Conservation (phyloP, 2,888 invertebrate genomes). For the Theretra japonica region DNA sequence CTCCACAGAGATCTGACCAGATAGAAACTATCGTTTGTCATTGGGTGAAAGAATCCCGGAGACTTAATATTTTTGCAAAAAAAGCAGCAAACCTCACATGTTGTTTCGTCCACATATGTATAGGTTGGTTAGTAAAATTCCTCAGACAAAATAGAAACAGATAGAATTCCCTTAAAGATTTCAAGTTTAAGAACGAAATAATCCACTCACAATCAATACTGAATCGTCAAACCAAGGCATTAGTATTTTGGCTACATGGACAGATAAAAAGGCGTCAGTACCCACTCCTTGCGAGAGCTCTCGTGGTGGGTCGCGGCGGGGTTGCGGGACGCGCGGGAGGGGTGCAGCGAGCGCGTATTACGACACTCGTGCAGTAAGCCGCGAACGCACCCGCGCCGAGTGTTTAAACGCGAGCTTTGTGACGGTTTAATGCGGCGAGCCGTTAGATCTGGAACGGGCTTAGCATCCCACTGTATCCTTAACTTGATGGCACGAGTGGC, state of each 20-base stretch:
- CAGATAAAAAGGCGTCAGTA: slow-evolving; percentile 4
- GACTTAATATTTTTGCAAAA: no score
- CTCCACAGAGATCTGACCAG: no score
- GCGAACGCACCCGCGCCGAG: slow-evolving; percentile 39
- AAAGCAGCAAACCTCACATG: no score
- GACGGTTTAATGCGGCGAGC: slow-evolving; percentile 51
- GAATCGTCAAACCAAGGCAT: not conserved
- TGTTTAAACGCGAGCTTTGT: slow-evolving; percentile 76
- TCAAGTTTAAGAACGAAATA: not conserved
- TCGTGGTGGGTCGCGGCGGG: not conserved
- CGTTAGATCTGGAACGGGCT: slow-evolving; percentile 16
- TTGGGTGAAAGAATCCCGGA: no score
- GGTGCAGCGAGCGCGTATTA: slow-evolving; percentile 37
- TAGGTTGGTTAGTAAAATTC: no score
- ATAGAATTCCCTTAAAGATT: no score
- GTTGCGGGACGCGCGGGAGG: not conserved
- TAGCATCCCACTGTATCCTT: slow-evolving; percentile 23
- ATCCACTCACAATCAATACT: not conserved
- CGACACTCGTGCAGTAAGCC: slow-evolving; percentile 35
- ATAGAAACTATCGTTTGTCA: no score
- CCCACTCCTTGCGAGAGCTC: slow-evolving; percentile 6
- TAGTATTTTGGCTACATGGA: slow-evolving; percentile 2
- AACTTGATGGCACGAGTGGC: slow-evolving; percentile 17
- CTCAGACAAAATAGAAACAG: no score
- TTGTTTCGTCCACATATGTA: no score